Evolutionary conservation across 2,888 invertebrate genomes (phyloP).

Genomic region (Theodoxus fluviatilis): DNA sequence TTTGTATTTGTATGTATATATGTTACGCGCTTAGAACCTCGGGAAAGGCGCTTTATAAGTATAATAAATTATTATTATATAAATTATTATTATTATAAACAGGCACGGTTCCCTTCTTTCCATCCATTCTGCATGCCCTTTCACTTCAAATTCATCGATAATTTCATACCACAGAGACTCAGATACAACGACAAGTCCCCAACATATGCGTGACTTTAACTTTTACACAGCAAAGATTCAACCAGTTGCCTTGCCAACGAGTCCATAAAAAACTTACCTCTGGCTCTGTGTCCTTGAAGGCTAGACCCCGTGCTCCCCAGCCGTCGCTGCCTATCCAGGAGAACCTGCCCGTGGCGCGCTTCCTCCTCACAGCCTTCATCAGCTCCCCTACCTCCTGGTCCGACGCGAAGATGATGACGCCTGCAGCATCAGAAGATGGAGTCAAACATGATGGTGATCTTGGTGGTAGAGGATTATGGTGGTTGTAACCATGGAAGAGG

Average conservation of each 20-base stretch:
- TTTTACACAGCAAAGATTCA: not conserved
- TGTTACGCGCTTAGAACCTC: too few species aligned
- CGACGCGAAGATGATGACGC: conserved; percentile 92
- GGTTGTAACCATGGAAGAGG: not conserved
- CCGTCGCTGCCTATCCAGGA: conserved; percentile 97
- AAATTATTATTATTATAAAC: too few species aligned
- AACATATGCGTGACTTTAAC: too few species aligned
- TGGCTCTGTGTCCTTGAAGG: conserved; percentile 55
- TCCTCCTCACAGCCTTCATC: conserved; percentile 88
- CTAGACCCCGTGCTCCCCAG: conserved; percentile 81
- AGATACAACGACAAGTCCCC: too few species aligned
- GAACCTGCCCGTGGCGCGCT: conserved; percentile 87
- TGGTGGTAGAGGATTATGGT: not conserved
- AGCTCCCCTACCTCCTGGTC: conserved; percentile 96
- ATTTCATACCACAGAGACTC: too few species aligned
- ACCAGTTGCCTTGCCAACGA: not conserved
- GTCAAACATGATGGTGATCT: not conserved
- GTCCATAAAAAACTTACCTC: conserved; percentile 41
- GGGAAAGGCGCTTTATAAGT: too few species aligned
- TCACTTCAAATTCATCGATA: too few species aligned
- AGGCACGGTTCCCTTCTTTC: too few species aligned
- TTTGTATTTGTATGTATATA: too few species aligned
- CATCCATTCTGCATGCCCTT: too few species aligned
- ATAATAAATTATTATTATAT: too few species aligned
- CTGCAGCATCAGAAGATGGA: conserved; percentile 66